Base-by-base conservation (phyloP, 2,113 vertebrate species). In the Trematomus loennbergii region DNA sequence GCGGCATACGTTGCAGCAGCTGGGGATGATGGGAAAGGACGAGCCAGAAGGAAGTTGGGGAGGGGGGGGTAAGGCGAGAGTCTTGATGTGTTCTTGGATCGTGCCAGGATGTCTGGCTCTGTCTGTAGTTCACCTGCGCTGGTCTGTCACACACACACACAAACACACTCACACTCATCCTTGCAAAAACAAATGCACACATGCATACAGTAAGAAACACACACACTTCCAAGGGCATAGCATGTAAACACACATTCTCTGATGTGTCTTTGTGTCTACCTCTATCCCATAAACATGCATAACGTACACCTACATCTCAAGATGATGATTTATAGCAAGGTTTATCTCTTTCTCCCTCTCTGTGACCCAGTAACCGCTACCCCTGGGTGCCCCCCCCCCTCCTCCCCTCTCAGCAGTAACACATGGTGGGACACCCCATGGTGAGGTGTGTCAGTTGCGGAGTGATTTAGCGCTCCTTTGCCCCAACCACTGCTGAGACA, bases 101-200 rank as follows among this genome's bases (percentile, higher is more conserved):
- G 93, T 95, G 94, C 95, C 95, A 76, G 91, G 85, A 92, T 81
- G 67, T 96, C 92, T 93, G 93, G 89, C 87, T 89, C 91, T 92
- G 93, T 91, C 95, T 96, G 93, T 88, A 82, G 87, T 87, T 89
- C 93, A 94, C 94, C 96, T 95, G 94, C 86, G 91, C 83, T 87
- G 86, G 75, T 90, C 90, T 81, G 88, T 89, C 86, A 89, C 72
- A 86, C 84, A 90, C 79, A 61, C 52, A 82, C 71, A 72, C 74
- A 75, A 33, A 1, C 63, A 68, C 80, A 72, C 22, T 62, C 22
- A 55, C 52, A 12, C 76, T 53, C 60, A 65, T 73, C 13, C 79
- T 29, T 43, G 75, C 60, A 55, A 66, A 58, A 45, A 68, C n/a
- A 55, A 58, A 65, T 73, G 13, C 79, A 58, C 54, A 78, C 64